A percentile compares a stretch with the other conserved stretches of the same genome.
Conservation (phyloP, 2,797 vertebrate genomes). For the Tokudaia muenninki region DNA sequence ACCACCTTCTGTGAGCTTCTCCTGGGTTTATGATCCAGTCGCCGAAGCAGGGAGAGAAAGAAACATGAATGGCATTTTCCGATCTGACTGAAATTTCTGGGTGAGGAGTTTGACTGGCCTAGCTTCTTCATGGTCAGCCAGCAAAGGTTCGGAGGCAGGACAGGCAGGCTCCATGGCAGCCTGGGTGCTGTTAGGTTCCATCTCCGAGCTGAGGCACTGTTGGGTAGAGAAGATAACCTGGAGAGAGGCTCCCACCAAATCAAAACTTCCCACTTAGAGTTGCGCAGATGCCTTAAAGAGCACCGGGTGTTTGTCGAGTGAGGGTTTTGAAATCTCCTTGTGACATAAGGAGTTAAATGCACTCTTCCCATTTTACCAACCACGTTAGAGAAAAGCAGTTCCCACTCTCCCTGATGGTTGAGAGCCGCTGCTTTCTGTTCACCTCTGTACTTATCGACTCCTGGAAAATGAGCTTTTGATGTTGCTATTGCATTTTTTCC, state of each 20-base stretch:
- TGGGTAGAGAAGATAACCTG: neutral
- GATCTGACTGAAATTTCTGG: constrained; percentile 30
- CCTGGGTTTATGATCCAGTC: neutral
- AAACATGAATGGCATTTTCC: constrained; percentile 31
- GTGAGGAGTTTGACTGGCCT: neutral
- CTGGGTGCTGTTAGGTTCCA: neutral
- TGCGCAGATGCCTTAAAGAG: neutral
- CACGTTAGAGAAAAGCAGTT: constrained; percentile 42
- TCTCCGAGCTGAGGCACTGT: neutral
- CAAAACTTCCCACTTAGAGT: neutral
- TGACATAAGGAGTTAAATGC: neutral
- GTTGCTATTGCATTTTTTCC: neutral
- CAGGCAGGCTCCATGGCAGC: neutral
- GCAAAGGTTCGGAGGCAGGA: neutral
- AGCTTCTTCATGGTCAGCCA: neutral
- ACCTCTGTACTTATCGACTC: neutral
- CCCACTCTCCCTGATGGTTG: too few species aligned
- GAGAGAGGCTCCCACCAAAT: neutral
- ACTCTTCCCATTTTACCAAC: neutral
- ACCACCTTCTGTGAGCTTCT: neutral
- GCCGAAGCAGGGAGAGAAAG: constrained; percentile 49
- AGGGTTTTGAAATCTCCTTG: constrained; percentile 35
- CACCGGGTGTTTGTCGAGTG: neutral
- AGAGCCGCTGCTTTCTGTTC: neutral
- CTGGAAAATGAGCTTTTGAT: neutral